Percentiles rank a stretch among this genome's conserved stretches.
Conservation (phyloP, 2,113 vertebrate genomes). For the Atractosteus spatula region DNA sequence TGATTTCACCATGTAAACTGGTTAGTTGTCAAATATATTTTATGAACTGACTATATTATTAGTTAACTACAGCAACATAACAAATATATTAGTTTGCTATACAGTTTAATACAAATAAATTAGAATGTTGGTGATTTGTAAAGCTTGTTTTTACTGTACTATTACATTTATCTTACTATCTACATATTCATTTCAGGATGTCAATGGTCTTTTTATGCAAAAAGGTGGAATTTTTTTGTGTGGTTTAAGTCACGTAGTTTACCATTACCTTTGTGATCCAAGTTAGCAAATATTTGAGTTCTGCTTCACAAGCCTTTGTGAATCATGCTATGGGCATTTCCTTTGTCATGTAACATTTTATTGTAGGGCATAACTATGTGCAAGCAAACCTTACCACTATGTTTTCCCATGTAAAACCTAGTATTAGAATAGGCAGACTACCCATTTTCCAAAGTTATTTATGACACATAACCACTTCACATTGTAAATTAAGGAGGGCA, state of each 20-base stretch:
- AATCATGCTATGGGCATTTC: slow-evolving; percentile 12
- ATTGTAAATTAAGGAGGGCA: slow-evolving; percentile 23
- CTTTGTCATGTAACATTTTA: slow-evolving; percentile 21
- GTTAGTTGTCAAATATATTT: too few species aligned
- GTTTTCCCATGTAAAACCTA: slow-evolving; percentile 24
- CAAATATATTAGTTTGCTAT: too few species aligned
- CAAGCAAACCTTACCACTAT: slow-evolving; percentile 5
- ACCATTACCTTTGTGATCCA: slow-evolving; percentile 19
- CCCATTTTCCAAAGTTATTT: slow-evolving; percentile 18
- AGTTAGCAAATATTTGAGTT: slow-evolving; percentile 11
- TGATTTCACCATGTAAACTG: too few species aligned
- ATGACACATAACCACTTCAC: slow-evolving; percentile 15
- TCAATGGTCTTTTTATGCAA: too few species aligned
- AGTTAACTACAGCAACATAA: too few species aligned
- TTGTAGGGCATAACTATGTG: slow-evolving; percentile 17
- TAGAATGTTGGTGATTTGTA: too few species aligned
- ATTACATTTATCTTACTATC: too few species aligned
- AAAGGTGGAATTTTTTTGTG: too few species aligned
- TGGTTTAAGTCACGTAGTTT: neutral
- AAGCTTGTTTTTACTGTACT: too few species aligned
- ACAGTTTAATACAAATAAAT: too few species aligned
- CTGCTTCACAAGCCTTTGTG: slow-evolving; percentile 14
- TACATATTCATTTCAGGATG: too few species aligned
- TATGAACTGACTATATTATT: too few species aligned
- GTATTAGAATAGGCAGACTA: slow-evolving; percentile 22